phyloP scores from a whole-genome alignment of 1,140 invertebrate species.

The Trinorchestia longiramus region DNA sequence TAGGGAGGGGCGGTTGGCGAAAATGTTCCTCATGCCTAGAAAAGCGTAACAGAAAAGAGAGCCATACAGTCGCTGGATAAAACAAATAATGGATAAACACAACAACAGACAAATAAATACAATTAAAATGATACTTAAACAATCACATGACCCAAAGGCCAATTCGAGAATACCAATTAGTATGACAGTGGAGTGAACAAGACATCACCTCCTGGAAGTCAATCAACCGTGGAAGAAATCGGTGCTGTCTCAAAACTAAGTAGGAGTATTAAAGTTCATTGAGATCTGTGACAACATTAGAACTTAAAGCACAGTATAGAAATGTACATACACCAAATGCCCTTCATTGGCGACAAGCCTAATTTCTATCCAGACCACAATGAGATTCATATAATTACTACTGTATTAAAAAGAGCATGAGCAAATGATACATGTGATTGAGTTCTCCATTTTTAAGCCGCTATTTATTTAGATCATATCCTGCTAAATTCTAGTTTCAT shows the following conservation, averaged over 20 bases:
- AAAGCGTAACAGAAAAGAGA: background rate
- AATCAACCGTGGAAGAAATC: background rate
- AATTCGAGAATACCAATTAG: slow-evolving; percentile 24
- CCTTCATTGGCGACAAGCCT: background rate
- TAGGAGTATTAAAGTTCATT: background rate
- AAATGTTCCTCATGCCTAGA: background rate
- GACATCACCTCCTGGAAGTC: background rate
- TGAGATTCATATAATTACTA: slow-evolving; percentile 18
- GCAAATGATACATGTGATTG: background rate
- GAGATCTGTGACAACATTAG: background rate
- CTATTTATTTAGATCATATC: background rate
- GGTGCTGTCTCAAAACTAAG: background rate
- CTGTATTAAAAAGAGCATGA: background rate
- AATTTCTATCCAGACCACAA: slow-evolving; percentile 14
- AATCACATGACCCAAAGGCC: background rate
- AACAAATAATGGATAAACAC: background rate
- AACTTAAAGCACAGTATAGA: background rate
- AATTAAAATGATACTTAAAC: slow-evolving; percentile 4
- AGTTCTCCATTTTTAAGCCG: background rate
- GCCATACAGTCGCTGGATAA: background rate
- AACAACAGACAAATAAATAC: slow-evolving; percentile 2
- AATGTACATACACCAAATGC: background rate
- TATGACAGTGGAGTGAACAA: background rate
- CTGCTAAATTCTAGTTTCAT: background rate
- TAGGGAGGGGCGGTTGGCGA: background rate